These are phyloP conservation scores for Piprites chloris DNA, from an alignment of 2,113 vertebrate species.

Conservation along the genomic window DNA sequence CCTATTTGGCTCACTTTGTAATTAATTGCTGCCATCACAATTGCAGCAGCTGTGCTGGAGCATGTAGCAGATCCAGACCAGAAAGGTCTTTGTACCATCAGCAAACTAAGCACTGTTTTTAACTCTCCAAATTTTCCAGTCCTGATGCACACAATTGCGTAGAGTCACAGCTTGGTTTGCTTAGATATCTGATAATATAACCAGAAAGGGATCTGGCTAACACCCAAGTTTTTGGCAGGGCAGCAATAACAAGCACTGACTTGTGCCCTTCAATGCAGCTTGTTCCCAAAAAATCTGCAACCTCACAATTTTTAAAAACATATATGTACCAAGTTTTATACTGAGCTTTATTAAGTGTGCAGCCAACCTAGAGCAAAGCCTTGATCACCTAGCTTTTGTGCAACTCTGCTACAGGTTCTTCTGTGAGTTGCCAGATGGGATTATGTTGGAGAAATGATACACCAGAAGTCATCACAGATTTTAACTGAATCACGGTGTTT, in stretches of 20 bases:
- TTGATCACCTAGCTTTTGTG: neutral
- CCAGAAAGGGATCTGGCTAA: neutral
- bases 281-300: neutral
- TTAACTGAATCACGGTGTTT: neutral
- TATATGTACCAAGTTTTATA: fast-evolving
- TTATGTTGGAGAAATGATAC: neutral
- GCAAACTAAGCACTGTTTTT: neutral
- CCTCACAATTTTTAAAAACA: neutral
- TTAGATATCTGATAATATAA: neutral
- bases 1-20: neutral
- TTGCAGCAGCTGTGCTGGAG: fast-evolving
- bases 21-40: neutral
- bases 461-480: neutral
- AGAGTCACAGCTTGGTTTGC: neutral
- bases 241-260: neutral
- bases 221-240: fast-evolving
- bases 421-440: neutral
- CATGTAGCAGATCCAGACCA: neutral
- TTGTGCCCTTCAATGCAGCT: neutral
- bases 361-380: neutral
- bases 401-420: neutral
- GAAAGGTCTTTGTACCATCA: neutral
- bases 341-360: neutral
- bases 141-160: neutral
- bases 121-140: neutral